Conservation (phyloP, 2,888 invertebrate species). For the Mantis religiosa region DNA sequence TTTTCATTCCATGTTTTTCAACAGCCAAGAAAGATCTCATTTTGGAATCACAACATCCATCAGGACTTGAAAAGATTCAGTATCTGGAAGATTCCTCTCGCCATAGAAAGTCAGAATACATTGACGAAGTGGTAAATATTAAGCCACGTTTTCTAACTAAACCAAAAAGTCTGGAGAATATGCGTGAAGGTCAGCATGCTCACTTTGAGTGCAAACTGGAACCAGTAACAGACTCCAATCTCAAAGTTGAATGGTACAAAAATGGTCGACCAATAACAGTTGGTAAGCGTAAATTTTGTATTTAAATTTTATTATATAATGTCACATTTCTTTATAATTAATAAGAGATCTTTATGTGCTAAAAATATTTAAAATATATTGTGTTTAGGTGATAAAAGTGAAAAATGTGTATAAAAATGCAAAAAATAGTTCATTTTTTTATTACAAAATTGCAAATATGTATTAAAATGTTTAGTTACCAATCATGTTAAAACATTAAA, state of each 20-base stretch:
- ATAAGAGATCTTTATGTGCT: too few species aligned
- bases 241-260: slow-evolving; percentile 96
- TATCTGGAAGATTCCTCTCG: slow-evolving; percentile 83
- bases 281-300: slow-evolving; percentile 47
- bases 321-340: too few species aligned
- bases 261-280: slow-evolving; percentile 91
- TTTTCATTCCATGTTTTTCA: slow-evolving; percentile 25
- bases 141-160: slow-evolving; percentile 82
- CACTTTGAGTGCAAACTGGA: slow-evolving; percentile 97
- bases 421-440: too few species aligned
- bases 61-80: slow-evolving; percentile 87
- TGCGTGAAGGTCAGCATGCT: slow-evolving; percentile 85
- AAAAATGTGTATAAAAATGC: too few species aligned
- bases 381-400: too few species aligned
- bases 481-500: too few species aligned
- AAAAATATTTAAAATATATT: too few species aligned
- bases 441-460: too few species aligned
- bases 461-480: too few species aligned
- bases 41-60: slow-evolving; percentile 85
- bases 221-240: slow-evolving; percentile 92
- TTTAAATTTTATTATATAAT: neutral
- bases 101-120: slow-evolving; percentile 74
- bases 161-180: slow-evolving; percentile 80
- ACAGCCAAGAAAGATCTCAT: slow-evolving; percentile 79
- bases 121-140: slow-evolving; percentile 78